phyloP scores from a whole-genome alignment of 2,113 vertebrate species.

The Percina caprodes region DNA sequence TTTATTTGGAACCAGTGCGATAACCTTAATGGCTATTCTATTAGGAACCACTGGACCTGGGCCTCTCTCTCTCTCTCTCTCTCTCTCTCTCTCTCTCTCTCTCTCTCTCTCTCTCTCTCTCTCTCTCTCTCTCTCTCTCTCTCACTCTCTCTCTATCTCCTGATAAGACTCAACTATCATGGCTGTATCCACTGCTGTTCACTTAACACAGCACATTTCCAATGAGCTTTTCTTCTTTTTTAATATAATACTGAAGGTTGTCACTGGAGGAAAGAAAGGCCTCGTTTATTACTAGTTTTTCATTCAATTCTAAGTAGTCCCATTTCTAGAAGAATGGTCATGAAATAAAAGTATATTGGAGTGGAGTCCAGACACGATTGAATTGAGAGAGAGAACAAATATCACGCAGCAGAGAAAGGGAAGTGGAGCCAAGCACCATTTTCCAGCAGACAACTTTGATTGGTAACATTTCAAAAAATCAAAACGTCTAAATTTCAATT shows the following conservation, averaged over 20 bases:
- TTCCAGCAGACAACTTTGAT: neutral
- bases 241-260: constrained; percentile 39
- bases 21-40: constrained; percentile 33
- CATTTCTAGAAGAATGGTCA: constrained; percentile 10
- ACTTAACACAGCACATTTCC: neutral
- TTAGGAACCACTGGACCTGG: constrained; percentile 31
- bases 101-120: too few relatives aligned
- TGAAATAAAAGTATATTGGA: constrained; percentile 24
- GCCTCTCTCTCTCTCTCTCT: too few relatives aligned
- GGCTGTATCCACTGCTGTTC: neutral
- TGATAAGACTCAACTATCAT: constrained; percentile 10
- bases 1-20: constrained; percentile 32
- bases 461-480: neutral
- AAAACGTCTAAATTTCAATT: constrained; percentile 22
- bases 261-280: constrained; percentile 23
- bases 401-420: neutral
- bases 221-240: constrained; percentile 20
- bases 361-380: constrained; percentile 23
- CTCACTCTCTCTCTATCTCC: neutral
- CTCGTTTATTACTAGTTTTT: constrained; percentile 43
- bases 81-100: too few relatives aligned
- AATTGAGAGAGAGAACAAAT: constrained; percentile 20
- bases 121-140: too few relatives aligned
- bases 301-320: constrained; percentile 15
- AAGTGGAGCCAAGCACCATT: neutral